A percentile compares a stretch with the other conserved stretches of the same genome.
Evolutionary conservation across 2,888 invertebrate species (phyloP).

Genomic region (Agonum fuliginosum): DNA sequence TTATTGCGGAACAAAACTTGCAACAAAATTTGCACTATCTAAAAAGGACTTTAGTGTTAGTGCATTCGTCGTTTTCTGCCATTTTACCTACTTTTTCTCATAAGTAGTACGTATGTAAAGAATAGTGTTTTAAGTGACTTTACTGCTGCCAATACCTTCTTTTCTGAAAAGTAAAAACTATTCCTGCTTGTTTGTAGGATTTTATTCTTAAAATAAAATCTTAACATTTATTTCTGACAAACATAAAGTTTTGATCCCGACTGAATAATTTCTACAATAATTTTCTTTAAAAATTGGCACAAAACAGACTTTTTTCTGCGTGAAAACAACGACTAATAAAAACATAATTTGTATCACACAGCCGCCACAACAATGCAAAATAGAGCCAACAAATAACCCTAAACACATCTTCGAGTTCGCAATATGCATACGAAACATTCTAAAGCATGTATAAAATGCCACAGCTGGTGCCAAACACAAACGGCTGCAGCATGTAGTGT

Average conservation of each 20-base stretch:
- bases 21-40: too few relatives aligned
- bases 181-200: too few relatives aligned
- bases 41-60: too few relatives aligned
- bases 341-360: conserved; percentile 6
- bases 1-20: too few relatives aligned
- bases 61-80: too few relatives aligned
- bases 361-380: conserved; percentile 2
- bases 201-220: too few relatives aligned
- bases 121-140: too few relatives aligned
- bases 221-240: too few relatives aligned
- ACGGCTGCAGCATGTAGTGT: conserved; percentile 12
- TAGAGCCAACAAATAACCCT: conserved; percentile 32
- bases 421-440: conserved; percentile 35
- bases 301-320: background rate
- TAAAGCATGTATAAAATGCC: conserved; percentile 34
- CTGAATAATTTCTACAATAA: background rate
- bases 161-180: too few relatives aligned
- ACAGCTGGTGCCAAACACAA: conserved; percentile 37
- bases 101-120: too few relatives aligned
- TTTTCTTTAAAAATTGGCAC: background rate
- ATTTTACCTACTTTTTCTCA: too few relatives aligned
- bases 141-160: too few relatives aligned
- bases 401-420: conserved; percentile 33
- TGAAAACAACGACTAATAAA: conserved; percentile 7
- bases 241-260: background rate